Conservation (phyloP, 2,113 vertebrate genomes). For the Oncorhynchus mykiss region DNA sequence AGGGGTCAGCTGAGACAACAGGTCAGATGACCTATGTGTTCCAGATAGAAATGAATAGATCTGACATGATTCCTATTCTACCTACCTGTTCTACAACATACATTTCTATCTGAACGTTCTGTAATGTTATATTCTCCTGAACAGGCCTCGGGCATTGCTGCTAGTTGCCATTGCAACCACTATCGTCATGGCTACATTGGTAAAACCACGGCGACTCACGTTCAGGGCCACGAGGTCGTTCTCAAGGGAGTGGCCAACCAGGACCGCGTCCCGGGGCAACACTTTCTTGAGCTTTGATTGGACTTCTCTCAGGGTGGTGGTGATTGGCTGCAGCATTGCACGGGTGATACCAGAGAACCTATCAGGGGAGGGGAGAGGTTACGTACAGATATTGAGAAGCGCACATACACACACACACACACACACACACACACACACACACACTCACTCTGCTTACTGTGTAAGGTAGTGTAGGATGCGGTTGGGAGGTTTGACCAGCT, state of each 20-base stretch:
- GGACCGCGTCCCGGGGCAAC: constrained; percentile 82
- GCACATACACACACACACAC: background rate
- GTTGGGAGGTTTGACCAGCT: constrained; percentile 82
- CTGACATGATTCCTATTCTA: too few species aligned
- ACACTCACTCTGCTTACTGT: constrained; percentile 65
- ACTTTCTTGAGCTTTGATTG: constrained; percentile 74
- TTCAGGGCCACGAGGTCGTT: constrained; percentile 81
- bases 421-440: background rate
- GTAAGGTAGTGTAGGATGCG: constrained; percentile 82
- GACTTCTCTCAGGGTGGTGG: constrained; percentile 78
- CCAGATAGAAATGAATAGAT: too few species aligned
- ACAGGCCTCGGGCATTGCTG: too few species aligned
- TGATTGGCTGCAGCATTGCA: constrained; percentile 77
- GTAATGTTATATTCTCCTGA: too few species aligned
- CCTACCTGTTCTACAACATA: too few species aligned
- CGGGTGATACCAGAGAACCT: constrained; percentile 89
- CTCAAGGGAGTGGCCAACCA: constrained; percentile 89
- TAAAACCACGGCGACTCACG: constrained; percentile 65
- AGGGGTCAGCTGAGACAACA: constrained; percentile 53
- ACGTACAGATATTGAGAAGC: background rate
- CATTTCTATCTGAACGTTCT: too few species aligned
- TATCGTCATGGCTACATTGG: background rate
- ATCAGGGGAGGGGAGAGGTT: constrained; percentile 8
- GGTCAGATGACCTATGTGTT: too few species aligned
- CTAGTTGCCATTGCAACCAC: too few species aligned